Evolutionary conservation across 1,140 invertebrate species (phyloP).

Genomic region (Trichogramma pretiosum): DNA sequence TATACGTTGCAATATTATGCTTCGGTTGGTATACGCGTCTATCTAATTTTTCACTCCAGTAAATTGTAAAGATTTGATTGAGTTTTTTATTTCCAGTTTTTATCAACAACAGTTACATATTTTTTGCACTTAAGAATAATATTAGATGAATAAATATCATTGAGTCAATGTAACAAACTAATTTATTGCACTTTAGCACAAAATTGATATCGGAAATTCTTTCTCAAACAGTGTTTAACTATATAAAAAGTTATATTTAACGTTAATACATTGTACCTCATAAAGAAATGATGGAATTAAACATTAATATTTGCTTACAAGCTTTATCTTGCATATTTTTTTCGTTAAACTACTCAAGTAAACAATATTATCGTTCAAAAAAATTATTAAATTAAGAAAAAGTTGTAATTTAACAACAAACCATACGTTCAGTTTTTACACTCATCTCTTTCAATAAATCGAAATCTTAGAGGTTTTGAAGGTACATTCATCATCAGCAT

Average conservation of each 20-base stretch:
- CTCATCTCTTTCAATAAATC: conserved; percentile 51
- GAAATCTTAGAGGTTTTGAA: conserved; percentile 52
- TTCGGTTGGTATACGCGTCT: conserved; percentile 12
- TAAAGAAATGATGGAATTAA: too few species aligned
- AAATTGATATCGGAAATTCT: too few species aligned
- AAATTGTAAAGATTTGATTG: background rate
- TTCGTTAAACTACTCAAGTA: too few species aligned
- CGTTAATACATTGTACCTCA: too few species aligned
- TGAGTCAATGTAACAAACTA: too few species aligned
- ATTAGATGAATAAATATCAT: conserved; percentile 1
- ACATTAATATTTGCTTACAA: too few species aligned
- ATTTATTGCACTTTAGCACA: background rate
- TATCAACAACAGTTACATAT: conserved; percentile 18
- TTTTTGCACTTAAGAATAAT: conserved; percentile 19
- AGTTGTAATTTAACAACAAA: too few species aligned
- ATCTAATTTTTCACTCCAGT: background rate
- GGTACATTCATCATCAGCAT: conserved; percentile 51
- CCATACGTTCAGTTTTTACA: background rate
- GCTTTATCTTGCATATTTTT: too few species aligned
- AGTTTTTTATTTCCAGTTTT: conserved; percentile 17
- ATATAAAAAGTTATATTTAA: too few species aligned
- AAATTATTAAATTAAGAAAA: too few species aligned
- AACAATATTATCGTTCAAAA: too few species aligned
- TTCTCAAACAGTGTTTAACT: too few species aligned
- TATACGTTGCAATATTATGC: conserved; percentile 20